phyloP scores from a whole-genome alignment of 2,113 vertebrate genomes.

The Origma solitaria region DNA sequence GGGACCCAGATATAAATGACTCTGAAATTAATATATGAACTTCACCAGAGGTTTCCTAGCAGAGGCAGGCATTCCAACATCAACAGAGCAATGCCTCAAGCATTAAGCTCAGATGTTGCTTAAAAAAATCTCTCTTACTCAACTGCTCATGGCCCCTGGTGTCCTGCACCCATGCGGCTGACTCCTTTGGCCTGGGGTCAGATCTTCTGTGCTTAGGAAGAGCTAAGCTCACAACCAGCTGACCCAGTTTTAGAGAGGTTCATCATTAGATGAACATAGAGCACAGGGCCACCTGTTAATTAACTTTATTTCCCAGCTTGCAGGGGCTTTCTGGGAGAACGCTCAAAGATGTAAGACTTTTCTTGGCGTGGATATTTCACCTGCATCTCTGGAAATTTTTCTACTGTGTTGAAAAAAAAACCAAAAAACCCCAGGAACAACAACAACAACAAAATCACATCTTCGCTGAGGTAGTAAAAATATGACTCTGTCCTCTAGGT shows the following conservation, averaged over 20 bases:
- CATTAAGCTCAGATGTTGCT: not conserved
- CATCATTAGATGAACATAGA: not conserved
- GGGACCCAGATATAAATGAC: not conserved
- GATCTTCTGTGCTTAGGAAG: not conserved
- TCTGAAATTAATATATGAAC: not conserved
- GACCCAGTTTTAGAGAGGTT: not conserved
- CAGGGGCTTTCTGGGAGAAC: not conserved
- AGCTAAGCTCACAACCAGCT: not conserved
- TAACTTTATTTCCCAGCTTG: not conserved
- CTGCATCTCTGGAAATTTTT: not conserved
- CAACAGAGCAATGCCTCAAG: not conserved
- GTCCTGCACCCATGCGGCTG: not conserved
- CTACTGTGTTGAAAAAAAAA: not conserved
- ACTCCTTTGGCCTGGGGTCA: not conserved
- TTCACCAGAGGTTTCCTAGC: not conserved
- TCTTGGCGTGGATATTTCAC: not conserved
- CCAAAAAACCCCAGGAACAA: not conserved
- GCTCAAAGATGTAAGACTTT: not conserved
- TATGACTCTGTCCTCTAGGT: not conserved
- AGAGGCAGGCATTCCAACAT: not conserved
- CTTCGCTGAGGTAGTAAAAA: not conserved
- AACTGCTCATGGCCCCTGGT: not conserved
- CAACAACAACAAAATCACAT: not conserved
- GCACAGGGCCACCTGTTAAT: fast-evolving
- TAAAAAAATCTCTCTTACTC: not conserved